phyloP scores from a whole-genome alignment of 2,113 vertebrate species.

The Phaetusa simplex region DNA sequence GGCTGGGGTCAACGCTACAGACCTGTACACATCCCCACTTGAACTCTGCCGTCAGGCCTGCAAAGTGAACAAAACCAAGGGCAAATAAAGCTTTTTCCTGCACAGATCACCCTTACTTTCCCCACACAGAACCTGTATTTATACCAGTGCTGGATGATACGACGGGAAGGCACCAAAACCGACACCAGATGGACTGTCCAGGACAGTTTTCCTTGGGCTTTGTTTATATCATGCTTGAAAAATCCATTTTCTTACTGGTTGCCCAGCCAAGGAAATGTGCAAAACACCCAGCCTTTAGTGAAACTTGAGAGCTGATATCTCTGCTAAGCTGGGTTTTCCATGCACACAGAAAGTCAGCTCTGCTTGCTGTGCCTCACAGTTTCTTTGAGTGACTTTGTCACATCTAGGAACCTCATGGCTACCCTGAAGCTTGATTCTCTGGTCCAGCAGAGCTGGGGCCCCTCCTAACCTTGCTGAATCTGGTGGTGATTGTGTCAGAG shows the following conservation, averaged over 20 bases:
- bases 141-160: neutral
- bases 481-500: too few relatives aligned
- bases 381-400: too few relatives aligned
- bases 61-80: neutral
- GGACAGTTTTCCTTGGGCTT: neutral
- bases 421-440: too few relatives aligned
- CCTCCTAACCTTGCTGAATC: too few relatives aligned
- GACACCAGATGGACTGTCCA: neutral
- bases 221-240: neutral
- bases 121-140: neutral
- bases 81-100: neutral
- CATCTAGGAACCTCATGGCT: too few relatives aligned
- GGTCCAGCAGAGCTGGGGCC: too few relatives aligned
- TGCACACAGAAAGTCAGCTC: too few relatives aligned
- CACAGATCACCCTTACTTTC: neutral
- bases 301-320: neutral
- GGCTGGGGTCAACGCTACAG: neutral
- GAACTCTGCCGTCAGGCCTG: neutral
- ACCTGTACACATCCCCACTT: neutral
- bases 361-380: too few relatives aligned
- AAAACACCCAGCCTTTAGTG: neutral
- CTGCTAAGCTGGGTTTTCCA: too few relatives aligned
- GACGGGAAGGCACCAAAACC: neutral
- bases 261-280: slow-evolving; percentile 2
- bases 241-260: neutral